Evolutionary conservation across 64 coral and sea anemone genomes (phyloP).

Genomic region (Stylophora pistillata): DNA sequence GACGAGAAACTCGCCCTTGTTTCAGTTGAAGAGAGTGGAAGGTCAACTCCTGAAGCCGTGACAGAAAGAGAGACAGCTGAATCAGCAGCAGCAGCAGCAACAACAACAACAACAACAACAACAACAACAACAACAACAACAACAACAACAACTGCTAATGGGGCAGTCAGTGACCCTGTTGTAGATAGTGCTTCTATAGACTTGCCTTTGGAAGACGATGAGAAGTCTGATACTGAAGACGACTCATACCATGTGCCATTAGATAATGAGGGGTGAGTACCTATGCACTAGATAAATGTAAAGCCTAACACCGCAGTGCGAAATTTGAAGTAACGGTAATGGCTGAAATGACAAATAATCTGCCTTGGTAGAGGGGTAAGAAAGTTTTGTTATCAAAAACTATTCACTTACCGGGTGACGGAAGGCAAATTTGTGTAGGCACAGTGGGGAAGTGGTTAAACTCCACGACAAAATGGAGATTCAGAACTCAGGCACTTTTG

Average conservation of each 20-base stretch:
- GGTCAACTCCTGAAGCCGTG: background rate
- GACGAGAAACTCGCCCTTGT: background rate
- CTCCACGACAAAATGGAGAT: no score
- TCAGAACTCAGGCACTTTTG: no score
- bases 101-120: background rate
- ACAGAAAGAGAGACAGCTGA: background rate
- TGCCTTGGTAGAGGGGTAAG: no score
- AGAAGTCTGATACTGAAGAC: background rate
- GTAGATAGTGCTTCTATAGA: background rate
- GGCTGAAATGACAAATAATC: no score
- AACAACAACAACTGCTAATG: background rate
- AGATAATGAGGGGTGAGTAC: background rate
- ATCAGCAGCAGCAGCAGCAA: background rate
- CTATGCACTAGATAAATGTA: no score
- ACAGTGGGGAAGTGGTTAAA: no score
- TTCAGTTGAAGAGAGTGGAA: background rate
- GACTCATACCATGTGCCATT: background rate
- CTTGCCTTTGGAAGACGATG: background rate
- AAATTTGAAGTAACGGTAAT: no score
- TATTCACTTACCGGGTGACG: no score
- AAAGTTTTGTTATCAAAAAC: no score
- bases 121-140: background rate
- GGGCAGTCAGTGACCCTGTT: background rate
- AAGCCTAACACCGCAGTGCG: no score
- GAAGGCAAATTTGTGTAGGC: no score